Base-by-base conservation (phyloP, 2,888 invertebrate species). In the Hydrotaea cyrtoneurina region DNA sequence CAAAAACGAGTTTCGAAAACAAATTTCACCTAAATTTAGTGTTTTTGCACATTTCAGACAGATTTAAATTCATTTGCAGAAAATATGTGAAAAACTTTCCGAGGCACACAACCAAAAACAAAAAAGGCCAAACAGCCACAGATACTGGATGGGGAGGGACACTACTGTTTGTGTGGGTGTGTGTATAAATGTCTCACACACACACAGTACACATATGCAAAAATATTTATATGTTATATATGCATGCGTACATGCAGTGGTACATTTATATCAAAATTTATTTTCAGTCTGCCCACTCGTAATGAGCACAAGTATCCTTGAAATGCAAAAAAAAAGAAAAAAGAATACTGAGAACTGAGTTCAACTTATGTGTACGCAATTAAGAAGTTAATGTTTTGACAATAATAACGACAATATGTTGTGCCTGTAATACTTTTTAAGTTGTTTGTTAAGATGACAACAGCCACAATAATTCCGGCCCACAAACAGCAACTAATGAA, bases 371-470 rank as follows among this genome's bases (percentile, higher is more conserved):
- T 78, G 50, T 39, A 19, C 57, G 74, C 64, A 75, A 82, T 78
- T 82, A 75, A 78, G 78, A 82, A 82, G 59, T 74, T 78, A 82
- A 82, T 82, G 74, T 75, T 78, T 78, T 62, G 78, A 78, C 78
- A 55, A 71, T 78, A 74, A 82, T 78, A 81, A 81, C 53, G 75
- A 75, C 80, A 75, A 75, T 62, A 75, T 75, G 71, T 69, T 80
- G 72, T 59, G 15, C 15, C 26, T 13, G 13, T 43, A 39, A 66
- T 36, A 69, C 26, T 69, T 69, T 31, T 31, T 31, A 55, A 74
- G 79, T 64, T 66, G 73, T 66, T 31, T 39, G 36, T 55, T 55
- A 13, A 66, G 23, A 66, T 55, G 55, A 66, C 26, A 73, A 62
- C n/a, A 66, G 7, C 66, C 39, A 39, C 31, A 31, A 31, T 13